Evolutionary conservation across 2,888 invertebrate genomes (phyloP).

Genomic region (Watsonalla cultraria): DNA sequence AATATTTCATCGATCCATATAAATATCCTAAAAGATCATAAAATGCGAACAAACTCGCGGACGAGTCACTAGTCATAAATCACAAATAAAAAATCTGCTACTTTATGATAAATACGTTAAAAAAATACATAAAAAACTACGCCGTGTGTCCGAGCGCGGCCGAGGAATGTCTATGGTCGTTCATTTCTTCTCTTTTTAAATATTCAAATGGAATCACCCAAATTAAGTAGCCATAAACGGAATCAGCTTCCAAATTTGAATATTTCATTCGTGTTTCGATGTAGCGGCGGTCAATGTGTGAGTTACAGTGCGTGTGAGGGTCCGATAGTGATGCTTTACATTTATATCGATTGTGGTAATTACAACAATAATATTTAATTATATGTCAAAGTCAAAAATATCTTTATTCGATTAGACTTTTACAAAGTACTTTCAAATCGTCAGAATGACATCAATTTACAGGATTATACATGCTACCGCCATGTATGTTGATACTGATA

Average conservation of each 20-base stretch:
- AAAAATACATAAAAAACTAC: constrained; percentile 16
- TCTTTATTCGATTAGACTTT: no score
- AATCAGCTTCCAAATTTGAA: constrained; percentile 79
- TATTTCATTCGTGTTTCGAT: constrained; percentile 71
- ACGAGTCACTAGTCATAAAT: constrained; percentile 21
- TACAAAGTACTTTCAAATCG: no score
- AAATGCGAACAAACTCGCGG: background rate
- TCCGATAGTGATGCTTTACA: constrained; percentile 31
- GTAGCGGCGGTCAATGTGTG: constrained; percentile 64
- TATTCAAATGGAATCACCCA: constrained; percentile 79
- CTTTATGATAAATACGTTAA: constrained; percentile 15
- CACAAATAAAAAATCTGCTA: constrained; percentile 25
- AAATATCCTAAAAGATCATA: background rate
- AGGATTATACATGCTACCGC: no score
- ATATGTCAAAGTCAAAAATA: no score
- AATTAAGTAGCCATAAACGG: constrained; percentile 79
- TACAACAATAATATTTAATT: no score
- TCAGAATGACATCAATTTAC: no score
- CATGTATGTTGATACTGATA: no score
- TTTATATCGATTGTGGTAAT: constrained; percentile 17
- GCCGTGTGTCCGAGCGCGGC: constrained; percentile 23
- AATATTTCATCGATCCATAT: background rate
- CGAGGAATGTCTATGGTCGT: constrained; percentile 64
- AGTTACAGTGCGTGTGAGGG: constrained; percentile 38
- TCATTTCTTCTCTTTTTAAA: constrained; percentile 60